Base-by-base conservation (phyloP, 2,113 vertebrate genomes). In the Vicugna pacos region DNA sequence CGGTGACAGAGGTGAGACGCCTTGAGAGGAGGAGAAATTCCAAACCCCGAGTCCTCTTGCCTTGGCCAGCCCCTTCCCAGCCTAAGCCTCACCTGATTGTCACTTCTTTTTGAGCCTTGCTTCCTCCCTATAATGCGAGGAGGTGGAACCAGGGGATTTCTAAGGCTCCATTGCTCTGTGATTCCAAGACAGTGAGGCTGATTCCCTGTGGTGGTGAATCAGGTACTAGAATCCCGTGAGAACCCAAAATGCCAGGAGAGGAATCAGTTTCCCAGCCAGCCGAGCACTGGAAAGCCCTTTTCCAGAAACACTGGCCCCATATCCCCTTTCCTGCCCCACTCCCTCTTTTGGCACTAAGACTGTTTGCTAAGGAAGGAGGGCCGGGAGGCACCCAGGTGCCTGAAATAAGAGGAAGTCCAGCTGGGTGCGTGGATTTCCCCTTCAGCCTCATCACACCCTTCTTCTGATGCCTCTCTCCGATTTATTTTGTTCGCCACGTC, bases 121-220 rank as follows among this genome's bases (percentile, higher is more conserved):
- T 52, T 35, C 20, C 73, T 93, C 30, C n/a, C 10, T 7, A 0
- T 19, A 38, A 26, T 1, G 9, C 0, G 0, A 65, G 42, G 58
- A 86, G 50, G 35, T 48, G 67, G 46, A 26, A 11, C 12, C 38
- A 52, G 28, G 69, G 42, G 32, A 22, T 91, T 20, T 26, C n/a
- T 42, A 30, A 38, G 52, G 32, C 75, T 64, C 64, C 48, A 9
- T 6, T 54, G 69, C 10, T 10, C 79, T 76, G 50, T 1, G 32
- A 67, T 38, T 60, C 42, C 35, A 26, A 52, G 32, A 48, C 7
- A 15, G 28, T 30, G 35, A 46, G 14, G 9, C 16, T 26, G 24
- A 28, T 35, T 46, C 30, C 38, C 26, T 42, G n/a, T 30, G 76
- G 58, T 3, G 16, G 1, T 30, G 22, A 15, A 35, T 15, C 28